Base-by-base conservation (phyloP, 2,888 invertebrate species). In the Campaea margaritaria region DNA sequence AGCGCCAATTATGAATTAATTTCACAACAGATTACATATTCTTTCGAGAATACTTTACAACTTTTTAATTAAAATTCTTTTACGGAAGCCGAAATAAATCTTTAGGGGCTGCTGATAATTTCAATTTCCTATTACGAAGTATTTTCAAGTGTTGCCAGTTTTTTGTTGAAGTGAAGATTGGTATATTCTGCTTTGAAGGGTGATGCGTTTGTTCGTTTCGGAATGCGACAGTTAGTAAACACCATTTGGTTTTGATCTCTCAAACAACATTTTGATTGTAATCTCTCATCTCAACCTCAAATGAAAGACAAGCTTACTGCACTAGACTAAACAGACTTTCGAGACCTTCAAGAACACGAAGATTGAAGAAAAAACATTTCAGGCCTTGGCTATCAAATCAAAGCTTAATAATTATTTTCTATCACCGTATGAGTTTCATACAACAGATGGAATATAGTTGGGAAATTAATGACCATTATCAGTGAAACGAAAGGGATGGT, bases 41-140 rank as follows among this genome's bases (percentile, higher is more conserved):
- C 83, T 80, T 82, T 68, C 67, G 75, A 73, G 83, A 83, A 86
- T 84, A 82, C 81, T 86, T 77, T 73, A 76, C 74, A 87, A 87
- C 81, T 89, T 88, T 86, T 85, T 88, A 88, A 90, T 90, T 89
- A 86, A 89, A 88, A 88, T 88, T 87, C 84, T 87, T 89, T 80
- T 65, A 69, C 65, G 68, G 73, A 75, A 77, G 75, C 79, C 77
- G 79, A 82, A 82, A 78, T 76, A 82, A 83, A 79, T 82, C 72
- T 81, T 81, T 72, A 78, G 78, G 75, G 78, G 71, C 75, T 76
- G 77, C 75, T 82, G 82, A 86, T 86, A 80, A 83, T 83, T 85
- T 81, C 70, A 81, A 81, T 83, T 82, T 74, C 72, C 64, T 70
- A 73, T 67, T 58, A 51, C 51, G 27, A 57, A 49, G 43, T 45